Evolutionary conservation across 1,140 invertebrate species (phyloP).

Genomic region (Meloidogyne exigua): DNA sequence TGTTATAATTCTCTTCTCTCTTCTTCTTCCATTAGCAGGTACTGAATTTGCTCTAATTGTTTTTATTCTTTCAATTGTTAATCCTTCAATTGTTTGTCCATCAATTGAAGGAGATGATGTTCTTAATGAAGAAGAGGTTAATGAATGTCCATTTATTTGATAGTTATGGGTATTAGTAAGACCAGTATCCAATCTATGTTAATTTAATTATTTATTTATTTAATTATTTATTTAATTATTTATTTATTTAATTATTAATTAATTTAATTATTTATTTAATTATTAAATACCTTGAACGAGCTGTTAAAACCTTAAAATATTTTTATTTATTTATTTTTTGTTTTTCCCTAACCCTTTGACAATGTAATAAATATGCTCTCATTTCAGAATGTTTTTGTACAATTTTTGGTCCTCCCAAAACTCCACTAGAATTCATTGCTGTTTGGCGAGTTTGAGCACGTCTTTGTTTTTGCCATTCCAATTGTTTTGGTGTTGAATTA

Average conservation of each 20-base stretch:
- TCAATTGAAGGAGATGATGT: not conserved
- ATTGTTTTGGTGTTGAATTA: conserved; percentile 8
- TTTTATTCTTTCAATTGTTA: conserved; percentile 1
- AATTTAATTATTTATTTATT: not conserved
- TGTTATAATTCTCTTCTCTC: not conserved
- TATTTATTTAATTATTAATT: not conserved
- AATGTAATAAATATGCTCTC: conserved; percentile 20
- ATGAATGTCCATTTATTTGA: not conserved
- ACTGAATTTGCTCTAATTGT: conserved; percentile 15
- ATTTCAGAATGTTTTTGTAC: conserved; percentile 27
- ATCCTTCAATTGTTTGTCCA: not conserved
- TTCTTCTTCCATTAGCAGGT: conserved; percentile 5
- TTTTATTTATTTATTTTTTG: not conserved
- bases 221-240: not conserved
- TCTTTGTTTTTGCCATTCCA: conserved; percentile 23
- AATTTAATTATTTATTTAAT: not conserved
- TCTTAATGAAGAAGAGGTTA: not conserved
- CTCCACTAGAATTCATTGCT: conserved; percentile 11
- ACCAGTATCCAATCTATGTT: not conserved
- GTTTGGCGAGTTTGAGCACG: not conserved
- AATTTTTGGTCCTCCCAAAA: conserved; percentile 14
- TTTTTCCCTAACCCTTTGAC: conserved; percentile 12
- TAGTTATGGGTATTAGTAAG: not conserved
- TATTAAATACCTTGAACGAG: not conserved
- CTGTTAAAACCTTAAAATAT: not conserved